These are phyloP conservation scores for Chymomyza amoena DNA, from an alignment of 2,888 invertebrate genomes.

Conservation along the genomic window DNA sequence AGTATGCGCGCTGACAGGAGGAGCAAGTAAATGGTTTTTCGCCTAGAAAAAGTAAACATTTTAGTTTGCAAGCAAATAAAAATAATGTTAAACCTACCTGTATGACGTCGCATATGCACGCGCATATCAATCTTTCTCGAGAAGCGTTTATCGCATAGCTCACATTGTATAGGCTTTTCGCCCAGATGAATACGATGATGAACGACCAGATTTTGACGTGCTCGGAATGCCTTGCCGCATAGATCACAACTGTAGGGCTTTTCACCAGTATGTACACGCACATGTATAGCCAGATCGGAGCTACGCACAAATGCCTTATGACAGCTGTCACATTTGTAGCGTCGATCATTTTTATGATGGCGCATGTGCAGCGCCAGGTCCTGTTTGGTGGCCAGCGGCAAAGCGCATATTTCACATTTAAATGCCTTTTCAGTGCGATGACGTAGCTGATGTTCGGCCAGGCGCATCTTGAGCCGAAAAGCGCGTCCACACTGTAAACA, in stretches of 20 bases:
- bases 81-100: constrained; percentile 46
- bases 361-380: constrained; percentile 73
- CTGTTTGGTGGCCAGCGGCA: constrained; percentile 73
- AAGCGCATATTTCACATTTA: constrained; percentile 70
- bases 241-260: constrained; percentile 75
- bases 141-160: constrained; percentile 75
- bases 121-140: constrained; percentile 75
- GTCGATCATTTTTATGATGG: constrained; percentile 74
- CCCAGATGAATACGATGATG: constrained; percentile 74
- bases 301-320: constrained; percentile 75
- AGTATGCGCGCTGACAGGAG: constrained; percentile 71
- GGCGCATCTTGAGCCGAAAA: constrained; percentile 74
- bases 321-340: constrained; percentile 71
- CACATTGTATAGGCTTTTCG: constrained; percentile 74
- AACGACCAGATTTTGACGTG: constrained; percentile 76
- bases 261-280: constrained; percentile 75
- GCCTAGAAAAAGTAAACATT: constrained; percentile 36
- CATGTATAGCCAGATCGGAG: constrained; percentile 74
- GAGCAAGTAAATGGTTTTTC: constrained; percentile 75
- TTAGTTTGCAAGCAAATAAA: background rate
- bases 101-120: constrained; percentile 75
- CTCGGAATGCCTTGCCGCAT: constrained; percentile 73
- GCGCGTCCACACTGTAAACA: constrained; percentile 70
- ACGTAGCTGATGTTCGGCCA: constrained; percentile 72
- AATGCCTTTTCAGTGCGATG: constrained; percentile 75